Base-by-base conservation (phyloP, 1,140 invertebrate genomes). In the Belonocnema kinseyi region DNA sequence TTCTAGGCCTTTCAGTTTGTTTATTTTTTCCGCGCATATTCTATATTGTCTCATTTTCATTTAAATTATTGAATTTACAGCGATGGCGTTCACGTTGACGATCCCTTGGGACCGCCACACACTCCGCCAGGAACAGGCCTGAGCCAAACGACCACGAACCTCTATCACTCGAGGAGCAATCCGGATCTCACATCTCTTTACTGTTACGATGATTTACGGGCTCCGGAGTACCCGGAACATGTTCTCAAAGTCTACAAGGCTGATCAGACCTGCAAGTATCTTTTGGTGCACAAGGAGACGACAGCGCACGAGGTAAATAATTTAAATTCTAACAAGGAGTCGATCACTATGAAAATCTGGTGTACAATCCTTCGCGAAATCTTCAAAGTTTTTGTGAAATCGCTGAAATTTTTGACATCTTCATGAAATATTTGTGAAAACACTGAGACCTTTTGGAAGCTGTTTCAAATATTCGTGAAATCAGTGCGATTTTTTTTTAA, bases 181-280 rank as follows among this genome's bases (percentile, higher is more conserved):
- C 97, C 97, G 6, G 97, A 98, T 91, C 92, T 98, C 54, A 96
- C 96, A 85, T 95, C 94, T 79, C 93, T 96, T 54, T 91, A 91
- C 72, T 96, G 94, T 87, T 96, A 95, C 91, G 95, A 96, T 83
- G 95, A 96, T 84, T 89, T 94, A 71, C 92, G 95, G 72, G 93
- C 93, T 73, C 93, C 94, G 3, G 97, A 99, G 90, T 98, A 96
- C 92, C 98, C 98, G 8, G 98, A 99, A 88, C 98, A 99, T 92
- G 98, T 99, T 51, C 93, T 99, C 1, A 99, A 99, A 93, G 97
- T 97, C n/a, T 98, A 96, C 87, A 96, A 97, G 92, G 94, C 97
- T 33, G 99, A 99, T 93, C 98, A 99, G 92, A 97, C 97, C 5
- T 99, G 97, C 93, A 99, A 99, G 92, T 99, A 98, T 92, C 94